These are phyloP conservation scores for Atractosteus spatula DNA, from an alignment of 2,113 vertebrate genomes.

Conservation along the genomic window DNA sequence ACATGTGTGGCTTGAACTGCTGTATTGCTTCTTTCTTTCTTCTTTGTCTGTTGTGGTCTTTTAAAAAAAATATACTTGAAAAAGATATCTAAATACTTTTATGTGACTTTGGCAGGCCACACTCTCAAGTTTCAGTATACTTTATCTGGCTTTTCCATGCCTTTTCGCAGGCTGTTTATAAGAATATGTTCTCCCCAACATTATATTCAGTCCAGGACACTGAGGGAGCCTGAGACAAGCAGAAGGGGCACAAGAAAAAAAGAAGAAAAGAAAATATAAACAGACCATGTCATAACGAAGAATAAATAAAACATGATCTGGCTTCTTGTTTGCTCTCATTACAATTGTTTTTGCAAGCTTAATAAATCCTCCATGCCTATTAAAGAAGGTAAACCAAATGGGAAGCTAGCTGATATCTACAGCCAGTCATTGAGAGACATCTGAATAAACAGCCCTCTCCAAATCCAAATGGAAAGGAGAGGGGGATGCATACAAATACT, in stretches of 20 bases:
- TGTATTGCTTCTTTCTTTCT: no score
- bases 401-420: neutral
- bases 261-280: neutral
- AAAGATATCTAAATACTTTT: no score
- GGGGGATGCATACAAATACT: neutral
- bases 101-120: no score
- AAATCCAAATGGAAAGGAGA: slow-evolving; percentile 3
- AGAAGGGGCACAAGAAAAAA: neutral
- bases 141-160: no score
- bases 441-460: neutral
- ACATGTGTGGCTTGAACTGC: no score
- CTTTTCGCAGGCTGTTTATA: no score
- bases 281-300: slow-evolving; percentile 5
- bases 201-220: no score
- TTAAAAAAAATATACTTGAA: no score
- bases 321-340: slow-evolving; percentile 3
- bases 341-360: neutral
- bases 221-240: no score
- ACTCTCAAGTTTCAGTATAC: no score
- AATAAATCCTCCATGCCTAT: neutral
- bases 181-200: no score
- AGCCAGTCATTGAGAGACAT: neutral
- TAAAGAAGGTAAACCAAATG: neutral
- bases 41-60: no score
- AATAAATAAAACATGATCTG: slow-evolving; percentile 17